Evolutionary conservation across 2,888 invertebrate species (phyloP).

Genomic region (Drosophila imparisetae): DNA sequence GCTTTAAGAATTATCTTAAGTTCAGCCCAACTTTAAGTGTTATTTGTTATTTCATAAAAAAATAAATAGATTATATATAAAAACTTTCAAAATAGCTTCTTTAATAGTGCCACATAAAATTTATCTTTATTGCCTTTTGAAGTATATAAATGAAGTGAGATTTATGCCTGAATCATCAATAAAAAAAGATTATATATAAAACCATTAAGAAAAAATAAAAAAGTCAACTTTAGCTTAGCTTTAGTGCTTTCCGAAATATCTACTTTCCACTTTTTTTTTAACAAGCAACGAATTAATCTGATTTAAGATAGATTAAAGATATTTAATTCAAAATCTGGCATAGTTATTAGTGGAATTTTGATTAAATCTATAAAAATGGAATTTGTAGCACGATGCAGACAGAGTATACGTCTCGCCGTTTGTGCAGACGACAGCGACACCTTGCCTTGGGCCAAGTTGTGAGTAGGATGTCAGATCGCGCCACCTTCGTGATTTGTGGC

Average conservation of each 20-base stretch:
- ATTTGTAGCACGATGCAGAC: constrained; percentile 46
- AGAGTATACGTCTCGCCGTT: constrained; percentile 3
- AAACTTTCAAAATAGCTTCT: neutral
- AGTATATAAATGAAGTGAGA: neutral
- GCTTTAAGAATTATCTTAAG: neutral
- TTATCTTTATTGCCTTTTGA: neutral
- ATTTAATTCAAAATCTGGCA: neutral
- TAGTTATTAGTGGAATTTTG: neutral
- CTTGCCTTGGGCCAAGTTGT: constrained; percentile 65
- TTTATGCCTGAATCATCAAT: neutral
- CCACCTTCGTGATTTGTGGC: constrained; percentile 80
- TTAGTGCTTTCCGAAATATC: neutral
- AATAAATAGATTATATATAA: neutral
- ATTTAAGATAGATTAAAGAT: neutral
- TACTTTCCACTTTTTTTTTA: neutral
- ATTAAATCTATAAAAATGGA: neutral
- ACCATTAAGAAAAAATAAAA: neutral
- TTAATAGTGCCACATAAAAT: neutral
- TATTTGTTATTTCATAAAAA: neutral
- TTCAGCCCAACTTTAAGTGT: neutral
- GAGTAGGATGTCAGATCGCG: constrained; percentile 78
- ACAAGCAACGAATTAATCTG: neutral
- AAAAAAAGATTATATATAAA: neutral
- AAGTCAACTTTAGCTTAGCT: neutral
- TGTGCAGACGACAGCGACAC: constrained; percentile 52